These are phyloP conservation scores for Hypothenemus hampei DNA, from an alignment of 1,140 invertebrate genomes.

Conservation along the genomic window DNA sequence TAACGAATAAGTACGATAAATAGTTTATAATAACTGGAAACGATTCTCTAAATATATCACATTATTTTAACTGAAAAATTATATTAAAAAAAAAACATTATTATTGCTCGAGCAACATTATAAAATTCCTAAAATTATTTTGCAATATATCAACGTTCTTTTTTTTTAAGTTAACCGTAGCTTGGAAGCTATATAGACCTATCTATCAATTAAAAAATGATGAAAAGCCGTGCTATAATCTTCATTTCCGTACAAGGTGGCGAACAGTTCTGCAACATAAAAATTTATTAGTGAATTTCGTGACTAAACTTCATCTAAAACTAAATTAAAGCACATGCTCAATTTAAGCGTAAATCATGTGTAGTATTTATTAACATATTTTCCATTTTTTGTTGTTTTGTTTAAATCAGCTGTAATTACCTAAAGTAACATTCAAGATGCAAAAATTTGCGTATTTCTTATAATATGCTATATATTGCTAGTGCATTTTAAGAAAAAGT, in stretches of 20 bases:
- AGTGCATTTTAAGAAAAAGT: too few species aligned
- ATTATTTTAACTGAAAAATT: constrained; percentile 23
- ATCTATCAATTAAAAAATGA: constrained; percentile 14
- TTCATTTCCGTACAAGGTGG: constrained; percentile 7
- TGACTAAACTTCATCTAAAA: too few species aligned
- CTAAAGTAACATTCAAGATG: too few species aligned
- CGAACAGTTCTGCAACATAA: constrained; percentile 17
- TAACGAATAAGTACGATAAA: not conserved
- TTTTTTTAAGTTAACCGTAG: constrained; percentile 10
- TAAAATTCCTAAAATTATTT: constrained; percentile 19
- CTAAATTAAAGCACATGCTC: too few species aligned
- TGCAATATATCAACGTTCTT: constrained; percentile 1
- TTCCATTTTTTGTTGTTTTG: too few species aligned
- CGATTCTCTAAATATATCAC: constrained; percentile 27
- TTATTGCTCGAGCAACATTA: constrained; percentile 45
- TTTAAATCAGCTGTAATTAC: too few species aligned
- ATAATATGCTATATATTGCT: too few species aligned
- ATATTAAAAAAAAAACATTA: constrained; percentile 30
- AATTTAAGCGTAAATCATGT: too few species aligned
- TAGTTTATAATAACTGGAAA: not conserved
- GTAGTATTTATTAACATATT: too few species aligned
- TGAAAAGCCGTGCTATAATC: constrained; percentile 10
- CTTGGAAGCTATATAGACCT: constrained; percentile 23
- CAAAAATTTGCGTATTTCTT: too few species aligned
- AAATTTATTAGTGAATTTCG: constrained; percentile 10